Evolutionary conservation across 2,888 invertebrate genomes (phyloP).

Genomic region (Thalpophila matura): DNA sequence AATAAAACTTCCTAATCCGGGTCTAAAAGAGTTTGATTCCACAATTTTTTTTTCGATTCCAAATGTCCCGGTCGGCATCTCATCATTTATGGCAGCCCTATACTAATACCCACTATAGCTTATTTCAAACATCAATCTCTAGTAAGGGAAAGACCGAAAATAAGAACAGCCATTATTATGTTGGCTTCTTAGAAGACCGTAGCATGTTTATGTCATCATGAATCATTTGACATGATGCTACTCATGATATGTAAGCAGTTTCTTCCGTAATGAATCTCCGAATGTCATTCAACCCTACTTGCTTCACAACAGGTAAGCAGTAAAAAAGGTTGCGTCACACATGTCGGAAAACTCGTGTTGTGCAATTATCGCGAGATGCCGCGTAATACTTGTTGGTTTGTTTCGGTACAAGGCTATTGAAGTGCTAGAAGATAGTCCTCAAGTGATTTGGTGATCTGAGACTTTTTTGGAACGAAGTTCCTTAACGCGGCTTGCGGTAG

Average conservation of each 20-base stretch:
- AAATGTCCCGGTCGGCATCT: too few species aligned
- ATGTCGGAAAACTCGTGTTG: conserved; percentile 47
- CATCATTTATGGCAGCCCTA: too few species aligned
- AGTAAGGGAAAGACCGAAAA: too few species aligned
- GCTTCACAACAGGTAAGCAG: conserved; percentile 26
- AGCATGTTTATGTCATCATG: too few species aligned
- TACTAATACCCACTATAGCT: too few species aligned
- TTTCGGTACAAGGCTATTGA: conserved; percentile 1
- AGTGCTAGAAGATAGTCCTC: not conserved
- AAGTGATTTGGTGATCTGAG: not conserved
- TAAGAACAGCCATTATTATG: too few species aligned
- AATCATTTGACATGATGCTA: not conserved
- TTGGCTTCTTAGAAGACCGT: too few species aligned
- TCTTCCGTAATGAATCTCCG: conserved; percentile 35
- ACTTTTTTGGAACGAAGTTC: not conserved
- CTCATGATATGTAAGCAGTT: not conserved
- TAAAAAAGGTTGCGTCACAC: conserved; percentile 49
- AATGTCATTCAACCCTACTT: conserved; percentile 47
- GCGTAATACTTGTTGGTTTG: conserved; percentile 34
- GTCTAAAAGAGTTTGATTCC: too few species aligned
- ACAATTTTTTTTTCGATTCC: too few species aligned
- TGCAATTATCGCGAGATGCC: conserved; percentile 43
- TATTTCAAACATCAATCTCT: too few species aligned
- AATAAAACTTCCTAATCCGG: too few species aligned
- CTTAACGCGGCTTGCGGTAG: not conserved